Evolutionary conservation across 2,888 invertebrate species (phyloP).

Genomic region (Calliphora vomitoria): DNA sequence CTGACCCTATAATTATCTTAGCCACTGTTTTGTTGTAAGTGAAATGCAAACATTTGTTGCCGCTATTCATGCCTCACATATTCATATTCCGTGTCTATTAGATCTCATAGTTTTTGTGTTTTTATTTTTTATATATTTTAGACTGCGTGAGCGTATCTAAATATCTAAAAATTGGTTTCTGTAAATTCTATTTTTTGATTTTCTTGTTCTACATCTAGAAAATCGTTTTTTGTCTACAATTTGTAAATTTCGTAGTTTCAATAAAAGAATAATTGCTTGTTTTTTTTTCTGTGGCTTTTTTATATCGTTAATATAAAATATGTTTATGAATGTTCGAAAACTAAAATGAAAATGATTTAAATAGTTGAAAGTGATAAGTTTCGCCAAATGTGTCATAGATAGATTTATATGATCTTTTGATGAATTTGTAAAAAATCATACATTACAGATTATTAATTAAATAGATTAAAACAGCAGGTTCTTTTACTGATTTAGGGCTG

Average conservation of each 20-base stretch:
- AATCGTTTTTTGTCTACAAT: neutral
- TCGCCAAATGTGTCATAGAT: constrained; percentile 7
- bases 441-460: too few relatives aligned
- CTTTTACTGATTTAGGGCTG: too few relatives aligned
- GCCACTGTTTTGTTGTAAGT: neutral
- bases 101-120: constrained; percentile 32
- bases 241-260: constrained; percentile 3
- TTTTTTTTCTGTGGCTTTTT: neutral
- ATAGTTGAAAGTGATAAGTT: constrained; percentile 12
- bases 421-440: too few relatives aligned
- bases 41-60: constrained; percentile 30
- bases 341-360: neutral
- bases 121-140: neutral
- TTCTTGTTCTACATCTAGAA: constrained; percentile 26
- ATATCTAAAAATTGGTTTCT: constrained; percentile 12
- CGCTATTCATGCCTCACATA: constrained; percentile 24
- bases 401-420: too few relatives aligned
- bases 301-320: constrained; percentile 5
- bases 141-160: constrained; percentile 27
- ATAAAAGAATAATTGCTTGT: constrained; percentile 20
- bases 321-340: neutral
- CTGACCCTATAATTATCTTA: neutral
- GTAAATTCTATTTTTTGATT: constrained; percentile 11
- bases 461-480: too few relatives aligned
- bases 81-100: constrained; percentile 43